A percentile compares a stretch with the other conserved stretches of the same genome.
Evolutionary conservation across 2,113 vertebrate genomes (phyloP).

Genomic region (Crotalus viridis): DNA sequence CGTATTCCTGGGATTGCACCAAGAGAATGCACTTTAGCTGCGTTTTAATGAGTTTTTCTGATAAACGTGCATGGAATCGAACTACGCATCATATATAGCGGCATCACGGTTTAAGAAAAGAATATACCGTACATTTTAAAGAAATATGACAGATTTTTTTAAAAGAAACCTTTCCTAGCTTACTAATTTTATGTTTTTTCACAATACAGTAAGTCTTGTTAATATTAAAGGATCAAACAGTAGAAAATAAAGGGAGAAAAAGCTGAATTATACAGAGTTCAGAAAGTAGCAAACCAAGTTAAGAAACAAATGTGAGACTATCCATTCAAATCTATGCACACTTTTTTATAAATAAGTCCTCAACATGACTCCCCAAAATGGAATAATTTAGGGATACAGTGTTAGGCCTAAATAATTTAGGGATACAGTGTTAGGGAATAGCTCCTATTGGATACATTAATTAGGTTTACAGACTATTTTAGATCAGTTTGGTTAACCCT

Average conservation of each 20-base stretch:
- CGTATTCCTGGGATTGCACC: not conserved
- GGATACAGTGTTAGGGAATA: not conserved
- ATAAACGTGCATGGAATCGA: not conserved
- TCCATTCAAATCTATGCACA: not conserved
- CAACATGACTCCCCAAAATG: not conserved
- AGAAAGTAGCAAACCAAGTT: not conserved
- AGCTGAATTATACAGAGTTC: not conserved
- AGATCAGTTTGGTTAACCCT: not conserved
- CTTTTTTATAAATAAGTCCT: not conserved
- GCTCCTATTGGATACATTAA: not conserved
- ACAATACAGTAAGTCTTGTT: not conserved
- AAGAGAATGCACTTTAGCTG: not conserved
- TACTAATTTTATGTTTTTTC: not conserved
- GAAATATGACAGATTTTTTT: not conserved
- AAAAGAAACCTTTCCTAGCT: not conserved
- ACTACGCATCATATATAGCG: not conserved
- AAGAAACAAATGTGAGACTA: not conserved
- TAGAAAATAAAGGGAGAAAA: not conserved
- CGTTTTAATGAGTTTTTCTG: not conserved
- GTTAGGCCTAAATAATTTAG: not conserved
- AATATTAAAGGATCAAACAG: not conserved
- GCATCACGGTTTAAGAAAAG: not conserved
- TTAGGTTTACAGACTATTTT: not conserved
- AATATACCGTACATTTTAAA: not conserved
- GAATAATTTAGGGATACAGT: not conserved